phyloP scores from a whole-genome alignment of 2,113 vertebrate species.

The Laterallus jamaicensis region DNA sequence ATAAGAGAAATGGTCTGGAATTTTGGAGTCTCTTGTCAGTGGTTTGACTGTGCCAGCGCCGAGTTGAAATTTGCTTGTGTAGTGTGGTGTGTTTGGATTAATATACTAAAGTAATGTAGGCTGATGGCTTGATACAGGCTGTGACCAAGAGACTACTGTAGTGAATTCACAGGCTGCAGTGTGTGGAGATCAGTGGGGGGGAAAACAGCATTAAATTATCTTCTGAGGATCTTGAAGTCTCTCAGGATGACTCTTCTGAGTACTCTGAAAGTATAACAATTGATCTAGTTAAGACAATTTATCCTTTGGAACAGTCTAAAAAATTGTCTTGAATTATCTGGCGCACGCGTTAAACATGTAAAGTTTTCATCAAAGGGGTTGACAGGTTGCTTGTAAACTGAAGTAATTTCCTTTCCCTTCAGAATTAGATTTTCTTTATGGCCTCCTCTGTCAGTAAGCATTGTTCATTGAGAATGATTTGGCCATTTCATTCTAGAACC shows the following conservation, averaged over 20 bases:
- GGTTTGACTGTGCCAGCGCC: not conserved
- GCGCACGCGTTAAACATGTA: not conserved
- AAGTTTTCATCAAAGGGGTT: conserved; percentile 40
- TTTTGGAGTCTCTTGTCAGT: not conserved
- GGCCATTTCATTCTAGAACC: not conserved
- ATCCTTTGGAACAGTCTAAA: not conserved
- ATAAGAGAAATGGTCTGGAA: not conserved
- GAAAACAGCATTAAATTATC: not conserved
- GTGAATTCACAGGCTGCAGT: not conserved
- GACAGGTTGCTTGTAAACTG: conserved; percentile 35
- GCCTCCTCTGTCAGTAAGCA: not conserved
- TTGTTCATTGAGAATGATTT: conserved; percentile 18
- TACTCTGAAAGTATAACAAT: conserved; percentile 1
- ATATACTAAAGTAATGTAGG: not conserved
- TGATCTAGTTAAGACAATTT: conserved; percentile 11
- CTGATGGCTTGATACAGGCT: not conserved
- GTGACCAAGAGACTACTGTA: not conserved
- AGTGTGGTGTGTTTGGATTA: not conserved
- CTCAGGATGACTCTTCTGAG: not conserved
- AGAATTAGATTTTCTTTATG: conserved; percentile 36
- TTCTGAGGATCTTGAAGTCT: not conserved
- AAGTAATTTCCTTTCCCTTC: not conserved
- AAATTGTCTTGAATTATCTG: not conserved
- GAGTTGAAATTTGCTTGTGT: not conserved
- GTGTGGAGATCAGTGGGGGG: not conserved